Evolutionary conservation across 1,140 invertebrate species (phyloP).

Genomic region (Spodoptera litura): DNA sequence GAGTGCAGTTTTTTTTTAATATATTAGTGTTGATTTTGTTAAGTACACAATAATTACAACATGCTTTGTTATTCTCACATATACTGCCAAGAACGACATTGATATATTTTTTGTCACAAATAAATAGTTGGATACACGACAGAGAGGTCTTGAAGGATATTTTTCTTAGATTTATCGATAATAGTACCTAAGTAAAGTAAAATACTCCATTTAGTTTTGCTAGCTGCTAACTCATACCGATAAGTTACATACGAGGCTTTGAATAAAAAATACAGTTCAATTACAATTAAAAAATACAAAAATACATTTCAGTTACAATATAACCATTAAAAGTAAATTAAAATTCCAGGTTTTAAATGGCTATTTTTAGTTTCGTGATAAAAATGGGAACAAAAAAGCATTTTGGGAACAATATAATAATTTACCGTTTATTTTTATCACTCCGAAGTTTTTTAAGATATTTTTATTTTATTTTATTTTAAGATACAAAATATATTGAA

Average conservation of each 20-base stretch:
- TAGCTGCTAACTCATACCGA: constrained; percentile 32
- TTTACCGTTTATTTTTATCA: constrained; percentile 57
- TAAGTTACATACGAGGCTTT: constrained; percentile 40
- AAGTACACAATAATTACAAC: too few species aligned
- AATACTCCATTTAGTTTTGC: constrained; percentile 43
- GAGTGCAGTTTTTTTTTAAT: background rate
- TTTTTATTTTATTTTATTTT: constrained; percentile 74
- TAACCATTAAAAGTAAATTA: background rate
- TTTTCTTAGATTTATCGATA: constrained; percentile 26
- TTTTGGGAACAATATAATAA: constrained; percentile 74
- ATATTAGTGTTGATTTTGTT: too few species aligned
- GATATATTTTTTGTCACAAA: background rate
- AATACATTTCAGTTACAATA: too few species aligned
- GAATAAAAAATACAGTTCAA: background rate
- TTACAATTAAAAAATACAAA: background rate
- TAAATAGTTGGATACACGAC: background rate
- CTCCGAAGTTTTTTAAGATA: constrained; percentile 44
- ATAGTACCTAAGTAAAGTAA: constrained; percentile 28
- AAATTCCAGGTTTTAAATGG: background rate
- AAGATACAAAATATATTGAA: constrained; percentile 74
- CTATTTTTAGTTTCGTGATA: background rate
- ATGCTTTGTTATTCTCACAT: too few species aligned
- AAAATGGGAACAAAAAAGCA: constrained; percentile 67
- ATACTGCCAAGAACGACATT: too few species aligned
- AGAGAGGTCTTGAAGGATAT: constrained; percentile 11